phyloP scores from a whole-genome alignment of 2,888 invertebrate genomes.

The Acanthoscelides obtectus region DNA sequence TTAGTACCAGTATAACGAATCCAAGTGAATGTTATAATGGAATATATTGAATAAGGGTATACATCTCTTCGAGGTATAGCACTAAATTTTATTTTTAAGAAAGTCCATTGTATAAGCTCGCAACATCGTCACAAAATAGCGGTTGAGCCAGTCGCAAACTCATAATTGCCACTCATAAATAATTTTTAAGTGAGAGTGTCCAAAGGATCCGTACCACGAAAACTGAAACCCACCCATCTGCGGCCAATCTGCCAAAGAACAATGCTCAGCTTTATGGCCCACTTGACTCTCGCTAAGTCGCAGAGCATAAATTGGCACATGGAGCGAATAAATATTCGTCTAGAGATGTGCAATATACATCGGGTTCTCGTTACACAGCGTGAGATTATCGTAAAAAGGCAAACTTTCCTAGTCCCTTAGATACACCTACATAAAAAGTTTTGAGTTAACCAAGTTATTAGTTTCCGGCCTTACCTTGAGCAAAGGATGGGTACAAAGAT shows the following conservation, averaged over 20 bases:
- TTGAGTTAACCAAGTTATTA: too few species aligned
- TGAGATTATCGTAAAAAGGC: too few species aligned
- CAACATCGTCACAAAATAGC: background rate
- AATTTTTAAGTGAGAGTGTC: background rate
- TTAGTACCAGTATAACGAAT: too few species aligned
- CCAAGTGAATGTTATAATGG: too few species aligned
- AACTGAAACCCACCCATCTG: background rate
- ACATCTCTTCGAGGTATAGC: background rate
- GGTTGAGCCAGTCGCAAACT: background rate
- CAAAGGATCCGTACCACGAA: background rate
- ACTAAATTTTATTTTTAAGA: background rate
- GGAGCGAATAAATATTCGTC: background rate
- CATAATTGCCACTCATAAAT: background rate
- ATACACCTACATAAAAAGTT: too few species aligned
- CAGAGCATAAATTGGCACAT: background rate
- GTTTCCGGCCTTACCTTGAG: too few species aligned
- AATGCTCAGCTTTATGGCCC: background rate
- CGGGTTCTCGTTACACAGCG: too few species aligned
- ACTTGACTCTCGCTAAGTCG: background rate
- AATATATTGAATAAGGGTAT: background rate
- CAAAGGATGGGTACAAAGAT: too few species aligned
- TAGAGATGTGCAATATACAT: background rate
- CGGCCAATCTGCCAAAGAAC: background rate
- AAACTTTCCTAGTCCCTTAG: too few species aligned
- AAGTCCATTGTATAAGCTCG: background rate